phyloP scores from a whole-genome alignment of 2,113 vertebrate genomes.

The Stictonetta naevosa region DNA sequence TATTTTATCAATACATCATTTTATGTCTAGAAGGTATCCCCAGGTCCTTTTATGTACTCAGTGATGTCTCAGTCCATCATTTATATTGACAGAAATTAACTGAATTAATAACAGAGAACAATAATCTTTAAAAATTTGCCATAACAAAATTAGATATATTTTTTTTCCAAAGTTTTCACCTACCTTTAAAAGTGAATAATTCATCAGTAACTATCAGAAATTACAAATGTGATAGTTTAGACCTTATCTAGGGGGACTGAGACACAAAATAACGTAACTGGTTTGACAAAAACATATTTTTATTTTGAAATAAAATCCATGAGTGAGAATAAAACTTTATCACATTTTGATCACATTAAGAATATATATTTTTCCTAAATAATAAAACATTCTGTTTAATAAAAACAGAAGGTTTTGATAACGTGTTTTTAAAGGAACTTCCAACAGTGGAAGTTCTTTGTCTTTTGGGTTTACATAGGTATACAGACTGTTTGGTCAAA shows the following conservation, averaged over 20 bases:
- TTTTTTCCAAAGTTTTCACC: background rate
- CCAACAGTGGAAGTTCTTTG: background rate
- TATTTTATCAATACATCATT: background rate
- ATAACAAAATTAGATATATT: background rate
- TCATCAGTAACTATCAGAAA: background rate
- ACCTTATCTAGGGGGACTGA: background rate
- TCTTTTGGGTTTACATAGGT: background rate
- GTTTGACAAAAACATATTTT: background rate
- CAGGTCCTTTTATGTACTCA: background rate
- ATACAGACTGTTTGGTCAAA: background rate
- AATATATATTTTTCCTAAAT: background rate
- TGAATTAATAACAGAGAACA: background rate
- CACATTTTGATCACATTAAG: background rate
- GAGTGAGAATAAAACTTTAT: background rate
- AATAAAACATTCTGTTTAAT: background rate
- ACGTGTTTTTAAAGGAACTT: background rate
- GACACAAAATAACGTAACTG: background rate
- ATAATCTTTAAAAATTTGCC: background rate
- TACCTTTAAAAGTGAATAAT: background rate
- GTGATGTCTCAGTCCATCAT: background rate
- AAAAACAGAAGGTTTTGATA: background rate
- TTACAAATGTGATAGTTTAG: fast-evolving
- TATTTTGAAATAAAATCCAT: background rate
- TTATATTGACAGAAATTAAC: background rate
- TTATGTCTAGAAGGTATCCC: background rate